Conservation (phyloP, 2,888 invertebrate genomes). For the Andrena hattorfiana region DNA sequence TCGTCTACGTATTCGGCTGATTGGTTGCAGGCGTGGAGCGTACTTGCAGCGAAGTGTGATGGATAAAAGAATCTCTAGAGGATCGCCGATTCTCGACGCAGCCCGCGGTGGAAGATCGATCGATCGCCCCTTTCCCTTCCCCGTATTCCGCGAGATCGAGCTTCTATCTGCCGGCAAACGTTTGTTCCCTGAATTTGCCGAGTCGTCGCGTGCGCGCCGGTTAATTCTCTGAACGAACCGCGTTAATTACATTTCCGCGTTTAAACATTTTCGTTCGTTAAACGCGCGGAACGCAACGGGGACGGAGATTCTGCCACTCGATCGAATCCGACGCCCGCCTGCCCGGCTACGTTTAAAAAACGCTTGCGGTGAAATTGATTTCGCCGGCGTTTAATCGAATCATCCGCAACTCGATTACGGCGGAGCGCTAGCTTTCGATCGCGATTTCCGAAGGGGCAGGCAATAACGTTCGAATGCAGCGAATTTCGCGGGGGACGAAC, state of each 20-base stretch:
- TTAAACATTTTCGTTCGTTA: conserved; percentile 45
- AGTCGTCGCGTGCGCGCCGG: conserved; percentile 4
- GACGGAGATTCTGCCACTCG: neutral
- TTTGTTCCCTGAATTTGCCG: conserved; percentile 25
- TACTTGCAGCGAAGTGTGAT: conserved; percentile 21
- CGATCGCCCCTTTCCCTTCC: neutral
- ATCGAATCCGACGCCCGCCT: neutral
- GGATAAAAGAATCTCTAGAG: neutral
- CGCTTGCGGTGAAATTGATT: conserved; percentile 17
- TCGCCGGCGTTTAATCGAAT: conserved; percentile 21
- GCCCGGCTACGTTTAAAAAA: too few species aligned
- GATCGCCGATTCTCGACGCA: conserved; percentile 42
- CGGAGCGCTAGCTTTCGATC: conserved; percentile 28
- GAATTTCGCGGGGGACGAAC: conserved; percentile 10
- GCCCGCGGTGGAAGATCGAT: neutral
- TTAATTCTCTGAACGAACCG: conserved; percentile 8
- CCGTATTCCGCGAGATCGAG: neutral
- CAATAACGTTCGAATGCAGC: conserved; percentile 22
- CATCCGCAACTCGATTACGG: conserved; percentile 27
- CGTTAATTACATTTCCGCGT: conserved; percentile 40
- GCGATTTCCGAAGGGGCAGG: neutral
- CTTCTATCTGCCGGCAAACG: neutral
- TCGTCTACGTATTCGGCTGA: conserved; percentile 64
- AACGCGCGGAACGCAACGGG: neutral
- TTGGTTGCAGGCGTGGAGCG: conserved; percentile 49